phyloP scores from a whole-genome alignment of 2,113 vertebrate genomes.

The Onychostoma macrolepis region DNA sequence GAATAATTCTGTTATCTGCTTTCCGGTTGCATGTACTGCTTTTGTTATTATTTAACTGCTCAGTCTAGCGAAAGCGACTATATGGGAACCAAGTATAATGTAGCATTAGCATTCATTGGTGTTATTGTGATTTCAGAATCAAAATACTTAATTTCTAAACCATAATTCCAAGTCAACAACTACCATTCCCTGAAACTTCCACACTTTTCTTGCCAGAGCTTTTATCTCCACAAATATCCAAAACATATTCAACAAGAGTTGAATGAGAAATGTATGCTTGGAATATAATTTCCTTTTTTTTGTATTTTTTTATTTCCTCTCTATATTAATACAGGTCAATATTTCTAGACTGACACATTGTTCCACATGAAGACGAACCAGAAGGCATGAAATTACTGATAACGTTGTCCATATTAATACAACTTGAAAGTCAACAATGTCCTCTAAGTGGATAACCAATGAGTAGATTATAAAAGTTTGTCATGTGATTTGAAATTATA shows the following conservation, averaged over 20 bases:
- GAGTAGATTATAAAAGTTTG: not conserved
- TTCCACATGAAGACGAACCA: slow-evolving; percentile 65
- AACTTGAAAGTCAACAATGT: slow-evolving; percentile 51
- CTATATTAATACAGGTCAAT: slow-evolving; percentile 67
- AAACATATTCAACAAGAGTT: not conserved
- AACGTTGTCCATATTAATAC: slow-evolving; percentile 63
- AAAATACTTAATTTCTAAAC: not conserved
- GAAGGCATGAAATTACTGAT: slow-evolving; percentile 72
- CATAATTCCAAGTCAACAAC: not conserved
- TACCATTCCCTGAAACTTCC: not conserved
- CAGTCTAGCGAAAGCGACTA: not conserved
- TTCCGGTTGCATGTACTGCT: not conserved
- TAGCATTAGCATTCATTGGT: not conserved
- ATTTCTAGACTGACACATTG: slow-evolving; percentile 62
- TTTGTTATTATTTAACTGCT: not conserved
- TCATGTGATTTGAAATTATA: not conserved
- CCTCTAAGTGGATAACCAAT: not conserved
- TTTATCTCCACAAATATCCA: not conserved
- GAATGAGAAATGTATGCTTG: not conserved
- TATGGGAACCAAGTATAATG: not conserved
- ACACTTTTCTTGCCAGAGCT: not conserved
- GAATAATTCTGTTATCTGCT: not conserved
- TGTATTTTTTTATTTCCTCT: slow-evolving; percentile 47
- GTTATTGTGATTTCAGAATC: not conserved
- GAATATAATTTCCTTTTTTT: not conserved